These are phyloP conservation scores for Dreissena rostriformis DNA, from an alignment of 1,140 invertebrate species.

Conservation along the genomic window DNA sequence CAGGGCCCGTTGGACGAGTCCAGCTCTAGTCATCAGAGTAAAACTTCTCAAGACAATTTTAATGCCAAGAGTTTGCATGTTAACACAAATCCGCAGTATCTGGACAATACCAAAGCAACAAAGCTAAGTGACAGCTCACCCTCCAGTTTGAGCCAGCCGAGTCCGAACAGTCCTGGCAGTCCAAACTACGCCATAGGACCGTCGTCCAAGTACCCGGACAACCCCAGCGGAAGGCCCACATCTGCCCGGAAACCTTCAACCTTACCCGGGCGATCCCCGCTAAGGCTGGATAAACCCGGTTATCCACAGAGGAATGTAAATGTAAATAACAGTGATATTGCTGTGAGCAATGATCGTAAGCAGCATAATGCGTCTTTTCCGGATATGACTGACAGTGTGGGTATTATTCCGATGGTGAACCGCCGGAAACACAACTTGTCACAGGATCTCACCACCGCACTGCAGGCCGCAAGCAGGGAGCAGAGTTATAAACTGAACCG, in stretches of 20 bases:
- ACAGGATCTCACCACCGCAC: conserved; percentile 21
- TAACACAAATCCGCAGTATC: too few relatives aligned
- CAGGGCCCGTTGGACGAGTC: conserved; percentile 64
- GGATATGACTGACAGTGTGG: neutral
- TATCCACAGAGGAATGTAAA: conserved; percentile 35
- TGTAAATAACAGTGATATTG: neutral
- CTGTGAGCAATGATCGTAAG: neutral
- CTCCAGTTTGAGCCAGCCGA: conserved; percentile 57
- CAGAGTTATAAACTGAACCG: conserved; percentile 15
- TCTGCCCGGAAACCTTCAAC: conserved; percentile 25
- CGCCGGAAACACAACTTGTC: conserved; percentile 33
- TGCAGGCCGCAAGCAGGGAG: conserved; percentile 18
- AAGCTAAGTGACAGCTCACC: conserved; percentile 44
- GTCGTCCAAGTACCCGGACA: conserved; percentile 69
- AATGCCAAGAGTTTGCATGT: too few relatives aligned
- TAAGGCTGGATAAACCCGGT: conserved; percentile 8
- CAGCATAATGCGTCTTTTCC: neutral
- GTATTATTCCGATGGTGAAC: neutral
- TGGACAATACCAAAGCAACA: too few relatives aligned
- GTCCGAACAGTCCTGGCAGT: conserved; percentile 36
- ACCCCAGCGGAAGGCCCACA: conserved; percentile 54
- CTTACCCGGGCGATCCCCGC: neutral
- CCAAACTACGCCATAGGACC: conserved; percentile 63
- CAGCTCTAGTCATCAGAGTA: conserved; percentile 61
- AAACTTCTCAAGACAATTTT: conserved; percentile 17